Evolutionary conservation across 2,888 invertebrate genomes (phyloP), one percentile per base, ranked within the genome.

Genomic region (Leuctra nigra): DNA sequence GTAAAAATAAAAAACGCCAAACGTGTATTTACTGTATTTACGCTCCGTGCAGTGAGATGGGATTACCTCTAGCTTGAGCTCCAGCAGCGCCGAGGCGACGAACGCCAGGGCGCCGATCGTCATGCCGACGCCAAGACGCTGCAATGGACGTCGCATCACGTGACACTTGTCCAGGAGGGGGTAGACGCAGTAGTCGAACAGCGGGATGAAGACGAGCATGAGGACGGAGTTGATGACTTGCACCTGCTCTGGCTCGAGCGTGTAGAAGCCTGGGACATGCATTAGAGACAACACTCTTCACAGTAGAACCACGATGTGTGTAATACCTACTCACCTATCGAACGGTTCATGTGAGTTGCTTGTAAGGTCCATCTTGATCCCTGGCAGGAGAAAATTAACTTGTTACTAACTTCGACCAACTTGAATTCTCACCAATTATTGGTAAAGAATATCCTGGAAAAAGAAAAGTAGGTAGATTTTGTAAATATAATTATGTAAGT

Each of bases 321-420:
- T 4, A 38, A n/a, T 38, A 14, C 38, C 29, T 29, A 29, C 29
- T n/a, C n/a, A 11, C 87, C 87, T 57, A 92, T 76, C 60, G 83
- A 77, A 22, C 93, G 92, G 64, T 87, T 77, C 94, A 96, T 94
- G 62, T 86, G 79, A 9, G 85, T 83, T 0, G 94, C 95, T 77
- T 94, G 94, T 72, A 94, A 86, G 0, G 92, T 91, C 94, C 94
- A 95, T 59, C 90, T 66, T 0, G 92, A 92, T 18, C 91, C 93
- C 80, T 88, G 62, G 22, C 62, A 50, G n/a, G n/a, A n/a, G n/a
- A n/a, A n/a, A n/a, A n/a, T n/a, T n/a, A n/a, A n/a, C n/a, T n/a
- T n/a, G n/a, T n/a, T n/a, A n/a, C n/a, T n/a, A n/a, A n/a, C n/a
- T n/a, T n/a, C n/a, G n/a, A n/a, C n/a, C n/a, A n/a, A n/a, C n/a